Conservation (phyloP, 2,797 vertebrate species). For the Psittacula derbiana region DNA sequence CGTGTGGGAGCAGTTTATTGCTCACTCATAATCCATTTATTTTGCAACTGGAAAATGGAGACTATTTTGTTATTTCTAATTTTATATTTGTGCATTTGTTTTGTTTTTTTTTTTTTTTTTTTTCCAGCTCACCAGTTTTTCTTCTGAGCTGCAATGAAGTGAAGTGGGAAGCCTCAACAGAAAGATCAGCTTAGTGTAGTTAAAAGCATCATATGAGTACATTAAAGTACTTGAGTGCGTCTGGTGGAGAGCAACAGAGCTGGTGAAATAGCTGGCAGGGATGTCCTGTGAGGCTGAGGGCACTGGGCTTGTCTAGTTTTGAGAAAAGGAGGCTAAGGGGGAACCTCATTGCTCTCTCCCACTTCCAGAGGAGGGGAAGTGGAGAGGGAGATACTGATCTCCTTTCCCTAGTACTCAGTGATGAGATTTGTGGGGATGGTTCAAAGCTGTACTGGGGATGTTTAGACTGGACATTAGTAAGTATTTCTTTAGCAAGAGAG, state of each 20-base stretch:
- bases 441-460: background rate
- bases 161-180: background rate
- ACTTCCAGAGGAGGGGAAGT: background rate
- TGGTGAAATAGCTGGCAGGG: background rate
- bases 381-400: background rate
- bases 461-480: background rate
- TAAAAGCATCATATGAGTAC: background rate
- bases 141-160: background rate
- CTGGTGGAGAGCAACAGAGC: background rate
- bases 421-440: rapidly evolving
- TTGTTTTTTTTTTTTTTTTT: background rate
- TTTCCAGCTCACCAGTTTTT: background rate
- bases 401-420: no score
- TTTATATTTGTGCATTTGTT: background rate
- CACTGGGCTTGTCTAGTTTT: background rate
- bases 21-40: background rate
- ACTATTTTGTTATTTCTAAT: background rate
- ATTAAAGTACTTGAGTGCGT: background rate
- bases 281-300: background rate
- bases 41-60: background rate
- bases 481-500: rapidly evolving
- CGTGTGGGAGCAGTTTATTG: background rate
- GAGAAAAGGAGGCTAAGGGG: background rate
- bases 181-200: background rate
- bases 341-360: background rate